A percentile compares a stretch with the other conserved stretches of the same genome.
These are phyloP conservation scores for Pantherophis guttatus DNA, from an alignment of 2,113 vertebrate species.

Conservation along the genomic window DNA sequence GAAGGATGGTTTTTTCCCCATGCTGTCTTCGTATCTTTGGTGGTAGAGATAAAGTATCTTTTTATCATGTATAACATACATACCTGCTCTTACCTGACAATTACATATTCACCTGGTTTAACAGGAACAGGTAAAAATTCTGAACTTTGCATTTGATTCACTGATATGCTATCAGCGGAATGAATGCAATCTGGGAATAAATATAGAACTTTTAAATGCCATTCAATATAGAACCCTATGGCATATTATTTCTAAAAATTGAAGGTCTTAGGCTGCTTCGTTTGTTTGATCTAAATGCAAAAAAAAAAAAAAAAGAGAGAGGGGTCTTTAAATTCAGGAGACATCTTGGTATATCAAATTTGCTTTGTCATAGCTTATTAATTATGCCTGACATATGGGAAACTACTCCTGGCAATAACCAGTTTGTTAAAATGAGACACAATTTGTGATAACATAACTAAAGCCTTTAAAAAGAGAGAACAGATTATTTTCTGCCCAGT, in stretches of 20 bases:
- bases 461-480: conserved; percentile 22
- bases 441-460: conserved; percentile 33
- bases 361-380: conserved; percentile 19
- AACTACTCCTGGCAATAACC: conserved; percentile 1
- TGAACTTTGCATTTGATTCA: not conserved
- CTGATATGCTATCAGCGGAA: not conserved
- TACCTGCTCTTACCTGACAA: not conserved
- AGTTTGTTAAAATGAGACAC: conserved; percentile 24
- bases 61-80: not conserved
- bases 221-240: too few relatives aligned
- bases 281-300: not conserved
- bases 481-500: not conserved
- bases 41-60: not conserved
- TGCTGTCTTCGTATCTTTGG: not conserved
- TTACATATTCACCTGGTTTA: not conserved
- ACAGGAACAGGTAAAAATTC: not conserved
- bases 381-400: conserved; percentile 21
- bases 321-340: not conserved
- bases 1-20: not conserved
- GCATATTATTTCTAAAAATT: not conserved
- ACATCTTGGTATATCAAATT: conserved; percentile 1
- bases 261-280: not conserved
- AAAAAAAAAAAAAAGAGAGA: not conserved
- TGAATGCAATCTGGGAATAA: not conserved
- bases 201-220: not conserved